Evolutionary conservation across 1,140 invertebrate species (phyloP), one percentile per base, ranked within the genome.

Genomic region (Lordiphosa collinella): DNA sequence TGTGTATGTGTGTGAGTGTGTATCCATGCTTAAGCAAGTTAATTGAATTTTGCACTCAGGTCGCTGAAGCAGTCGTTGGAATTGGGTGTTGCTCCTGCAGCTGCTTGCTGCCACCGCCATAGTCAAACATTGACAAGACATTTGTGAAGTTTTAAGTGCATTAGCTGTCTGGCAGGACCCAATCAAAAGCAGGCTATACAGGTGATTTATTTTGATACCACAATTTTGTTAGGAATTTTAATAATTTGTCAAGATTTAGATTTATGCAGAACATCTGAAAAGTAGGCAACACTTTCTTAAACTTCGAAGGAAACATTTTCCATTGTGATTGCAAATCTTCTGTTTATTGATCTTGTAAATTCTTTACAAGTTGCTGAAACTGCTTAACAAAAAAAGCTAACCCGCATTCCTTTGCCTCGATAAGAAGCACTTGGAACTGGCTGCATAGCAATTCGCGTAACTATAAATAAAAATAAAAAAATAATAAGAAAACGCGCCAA

Each of bases 11-110:
- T 37, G 41, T 44, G 52, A 43, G 37, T 22, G 60, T 67, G 52
- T 60, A 40, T 62, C 50, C 57, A 62, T 82, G 66, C 76, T 82
- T 82, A 84, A 84, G 76, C 78, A 72, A 82, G 72, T 84, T 82
- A 82, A 82, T 82, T 82, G 78, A 82, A 82, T 82, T 82, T 82
- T 82, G 78, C 78, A 82, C 78, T 82, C 78, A 82, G 84, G 78
- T 62, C 78, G 63, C 62, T 76, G 58, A 40, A 50, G 52, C 50
- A 62, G 72, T 66, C 52, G 66, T 53, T 69, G 74, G 59, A n/a
- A n/a, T 60, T 43, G 22, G 67, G 40, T 54, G 76, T 76, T 65
- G 64, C 52, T 66, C 53, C 32, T 59, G 47, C 61, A 51, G 58
- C n/a, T n/a, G n/a, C n/a, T n/a, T 46, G 68, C 35, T 50, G 63